A percentile compares a stretch with the other conserved stretches of the same genome.
These are phyloP conservation scores for Oriolus oriolus DNA, from an alignment of 2,113 vertebrate species.

Conservation along the genomic window DNA sequence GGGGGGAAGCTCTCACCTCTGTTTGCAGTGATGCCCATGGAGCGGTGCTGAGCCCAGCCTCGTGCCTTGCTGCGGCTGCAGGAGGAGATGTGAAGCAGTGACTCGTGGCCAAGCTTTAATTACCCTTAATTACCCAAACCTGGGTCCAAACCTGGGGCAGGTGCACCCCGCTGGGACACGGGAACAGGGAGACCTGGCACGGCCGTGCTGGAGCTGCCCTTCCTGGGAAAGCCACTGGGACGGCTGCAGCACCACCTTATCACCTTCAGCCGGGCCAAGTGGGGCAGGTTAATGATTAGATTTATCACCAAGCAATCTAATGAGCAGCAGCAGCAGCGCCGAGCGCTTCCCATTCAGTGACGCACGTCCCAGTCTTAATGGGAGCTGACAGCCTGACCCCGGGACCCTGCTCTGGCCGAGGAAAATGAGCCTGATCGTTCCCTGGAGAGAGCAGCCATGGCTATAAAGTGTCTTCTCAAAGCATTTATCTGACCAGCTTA, in stretches of 20 bases:
- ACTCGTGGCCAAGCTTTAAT: fast-evolving
- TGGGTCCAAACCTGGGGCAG: too few species aligned
- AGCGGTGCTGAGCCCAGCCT: neutral
- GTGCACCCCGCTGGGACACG: fast-evolving
- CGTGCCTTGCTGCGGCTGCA: neutral
- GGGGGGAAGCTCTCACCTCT: neutral
- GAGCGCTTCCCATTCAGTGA: neutral
- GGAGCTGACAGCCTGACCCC: conserved; percentile 22
- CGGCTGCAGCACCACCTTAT: neutral
- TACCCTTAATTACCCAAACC: neutral
- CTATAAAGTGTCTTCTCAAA: neutral
- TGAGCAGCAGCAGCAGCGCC: neutral
- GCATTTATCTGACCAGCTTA: neutral
- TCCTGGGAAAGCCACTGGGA: neutral
- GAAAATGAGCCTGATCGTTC: conserved; percentile 1
- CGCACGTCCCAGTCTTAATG: neutral
- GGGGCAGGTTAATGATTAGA: neutral
- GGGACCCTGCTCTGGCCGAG: neutral
- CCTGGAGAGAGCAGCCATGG: neutral
- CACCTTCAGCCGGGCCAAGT: neutral
- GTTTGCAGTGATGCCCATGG: neutral
- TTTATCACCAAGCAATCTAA: conserved; percentile 14
- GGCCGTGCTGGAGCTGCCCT: fast-evolving
- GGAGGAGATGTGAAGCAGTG: neutral
- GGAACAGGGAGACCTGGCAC: fast-evolving